Evolutionary conservation across 2,797 vertebrate species (phyloP), one percentile per base, ranked within the genome.

Genomic region (Chaunax sp.): DNA sequence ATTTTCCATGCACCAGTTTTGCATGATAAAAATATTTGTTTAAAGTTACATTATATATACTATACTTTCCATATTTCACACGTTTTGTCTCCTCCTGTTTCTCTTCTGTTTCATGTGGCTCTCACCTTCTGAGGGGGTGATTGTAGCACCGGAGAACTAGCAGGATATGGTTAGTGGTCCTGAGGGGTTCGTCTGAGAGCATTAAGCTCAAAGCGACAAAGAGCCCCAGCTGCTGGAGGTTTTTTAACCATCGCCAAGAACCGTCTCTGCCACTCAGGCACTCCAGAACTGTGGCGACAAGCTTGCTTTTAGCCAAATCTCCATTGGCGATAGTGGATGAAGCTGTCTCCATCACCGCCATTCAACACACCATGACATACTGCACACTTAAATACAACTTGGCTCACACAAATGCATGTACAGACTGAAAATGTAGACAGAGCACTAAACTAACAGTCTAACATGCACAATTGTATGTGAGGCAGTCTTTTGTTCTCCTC

Each of bases 231-330:
- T 91, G 87, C 77, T 89, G 53, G 37, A 50, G 28, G 22, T 26
- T 76, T 44, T 49, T 47, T 2, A 37, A 72, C 58, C 70, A 86
- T 87, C 77, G 87, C 85, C 88, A 91, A 87, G 70, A 82, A 80
- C 26, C 69, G 75, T 70, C 82, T 85, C 77, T 85, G 82, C 77
- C 77, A 80, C 82, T 70, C 77, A 61, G 75, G 8, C 70, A 66
- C 81, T 87, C 88, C 80, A 78, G 65, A 69, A 72, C 78, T 37
- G 43, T 64, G 72, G 85, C 80, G 88, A 87, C 78, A 81, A 70
- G 75, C 57, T 72, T 63, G 82, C 85, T 89, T 90, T 90, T 88
- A 85, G 88, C 83, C 83, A 90, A 91, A 89, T 91, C 90, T 90
- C 76, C 75, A 81, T 81, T 85, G 86, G 86, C 72, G 59, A 75